phyloP scores from a whole-genome alignment of 1,140 invertebrate species.

The Theocolax elegans region DNA sequence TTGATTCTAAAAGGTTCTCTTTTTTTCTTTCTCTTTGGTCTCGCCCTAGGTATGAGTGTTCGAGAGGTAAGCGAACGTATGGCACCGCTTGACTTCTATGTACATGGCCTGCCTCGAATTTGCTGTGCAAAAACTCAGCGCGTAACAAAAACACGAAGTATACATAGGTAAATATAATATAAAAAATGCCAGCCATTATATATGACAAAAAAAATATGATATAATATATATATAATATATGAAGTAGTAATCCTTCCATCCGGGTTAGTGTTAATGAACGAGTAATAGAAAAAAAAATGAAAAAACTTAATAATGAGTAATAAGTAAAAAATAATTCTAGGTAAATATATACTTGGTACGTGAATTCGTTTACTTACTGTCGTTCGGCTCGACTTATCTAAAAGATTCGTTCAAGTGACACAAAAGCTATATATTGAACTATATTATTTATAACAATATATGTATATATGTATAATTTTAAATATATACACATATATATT shows the following conservation, averaged over 20 bases:
- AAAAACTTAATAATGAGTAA: slow-evolving; percentile 40
- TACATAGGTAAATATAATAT: slow-evolving; percentile 42
- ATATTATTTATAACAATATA: slow-evolving; percentile 22
- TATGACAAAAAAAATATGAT: slow-evolving; percentile 33
- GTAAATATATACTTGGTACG: slow-evolving; percentile 62
- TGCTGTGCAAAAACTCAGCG: slow-evolving; percentile 30
- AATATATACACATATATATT: too few species aligned
- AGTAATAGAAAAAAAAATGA: slow-evolving; percentile 32
- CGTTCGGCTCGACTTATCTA: slow-evolving; percentile 61
- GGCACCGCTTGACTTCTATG: slow-evolving; percentile 12
- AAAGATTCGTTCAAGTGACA: slow-evolving; percentile 59
- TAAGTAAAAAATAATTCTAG: slow-evolving; percentile 47
- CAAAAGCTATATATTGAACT: slow-evolving; percentile 56
- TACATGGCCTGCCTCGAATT: background rate
- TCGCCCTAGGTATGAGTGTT: background rate
- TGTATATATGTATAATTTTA: slow-evolving; percentile 25
- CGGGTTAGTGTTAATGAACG: slow-evolving; percentile 54
- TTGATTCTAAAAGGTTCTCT: background rate
- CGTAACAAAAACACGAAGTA: slow-evolving; percentile 32
- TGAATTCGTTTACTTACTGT: slow-evolving; percentile 67
- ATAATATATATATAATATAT: slow-evolving; percentile 45
- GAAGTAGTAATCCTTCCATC: slow-evolving; percentile 49
- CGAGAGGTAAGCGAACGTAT: background rate
- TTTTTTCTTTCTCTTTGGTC: slow-evolving; percentile 8
- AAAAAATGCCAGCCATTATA: too few species aligned